phyloP scores from a whole-genome alignment of 2,888 invertebrate species.

The Dicyrtoma fusca region DNA sequence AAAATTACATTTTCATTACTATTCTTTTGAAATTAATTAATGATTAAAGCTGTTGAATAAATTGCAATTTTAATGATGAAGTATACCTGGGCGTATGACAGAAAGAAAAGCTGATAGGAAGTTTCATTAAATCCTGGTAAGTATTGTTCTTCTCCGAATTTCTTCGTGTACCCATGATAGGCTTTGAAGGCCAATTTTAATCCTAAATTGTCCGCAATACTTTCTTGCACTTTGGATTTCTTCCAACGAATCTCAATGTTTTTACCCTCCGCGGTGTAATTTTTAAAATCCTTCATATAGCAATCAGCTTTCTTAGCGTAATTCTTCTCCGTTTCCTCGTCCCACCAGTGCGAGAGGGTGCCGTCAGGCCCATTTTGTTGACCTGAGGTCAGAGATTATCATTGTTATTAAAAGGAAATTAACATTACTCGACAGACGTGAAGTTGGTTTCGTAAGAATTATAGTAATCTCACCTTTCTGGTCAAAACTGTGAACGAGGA shows the following conservation, averaged over 20 bases:
- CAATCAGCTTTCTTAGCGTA: constrained; percentile 38
- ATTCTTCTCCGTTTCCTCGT: constrained; percentile 41
- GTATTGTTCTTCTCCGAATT: not conserved
- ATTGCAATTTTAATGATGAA: not conserved
- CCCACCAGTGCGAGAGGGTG: constrained; percentile 41
- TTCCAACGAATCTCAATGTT: constrained; percentile 29
- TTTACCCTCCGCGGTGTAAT: constrained; percentile 2
- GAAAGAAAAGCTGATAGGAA: constrained; percentile 42
- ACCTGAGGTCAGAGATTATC: constrained; percentile 28
- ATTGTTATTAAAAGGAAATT: not conserved
- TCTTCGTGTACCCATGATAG: constrained; percentile 11
- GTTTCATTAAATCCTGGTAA: constrained; percentile 41
- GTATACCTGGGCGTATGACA: constrained; percentile 42
- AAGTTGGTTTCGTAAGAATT: too few species aligned
- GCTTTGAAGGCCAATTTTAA: constrained; percentile 34
- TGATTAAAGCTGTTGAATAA: too few species aligned
- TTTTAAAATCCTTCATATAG: constrained; percentile 33
- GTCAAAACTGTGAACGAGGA: constrained; percentile 40
- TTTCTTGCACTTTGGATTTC: constrained; percentile 21
- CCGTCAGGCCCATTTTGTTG: constrained; percentile 38
- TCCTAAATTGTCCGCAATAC: constrained; percentile 33
- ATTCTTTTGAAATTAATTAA: not conserved
- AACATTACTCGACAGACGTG: too few species aligned
- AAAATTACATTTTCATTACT: not conserved
- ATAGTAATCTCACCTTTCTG: constrained; percentile 43